phyloP scores from a whole-genome alignment of 1,140 invertebrate species.

The Zaprionus gabonicus region DNA sequence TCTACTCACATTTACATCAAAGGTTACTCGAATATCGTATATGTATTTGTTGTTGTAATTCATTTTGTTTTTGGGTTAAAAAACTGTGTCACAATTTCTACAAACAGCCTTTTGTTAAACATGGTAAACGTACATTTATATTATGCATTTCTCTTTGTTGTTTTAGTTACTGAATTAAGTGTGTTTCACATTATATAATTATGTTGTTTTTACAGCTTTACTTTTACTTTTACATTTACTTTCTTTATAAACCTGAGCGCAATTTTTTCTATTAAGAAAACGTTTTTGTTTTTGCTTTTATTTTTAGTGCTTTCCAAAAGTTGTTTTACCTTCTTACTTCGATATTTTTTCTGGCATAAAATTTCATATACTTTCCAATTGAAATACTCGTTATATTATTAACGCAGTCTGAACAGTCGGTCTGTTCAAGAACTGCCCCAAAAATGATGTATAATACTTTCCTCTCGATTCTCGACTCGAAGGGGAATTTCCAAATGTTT shows the following conservation, averaged over 20 bases:
- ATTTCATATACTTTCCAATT: not conserved
- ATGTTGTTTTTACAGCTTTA: constrained; percentile 38
- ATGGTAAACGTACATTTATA: constrained; percentile 73
- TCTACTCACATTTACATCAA: constrained; percentile 50
- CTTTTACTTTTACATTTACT: constrained; percentile 34
- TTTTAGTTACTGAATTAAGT: constrained; percentile 35
- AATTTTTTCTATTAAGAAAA: constrained; percentile 61
- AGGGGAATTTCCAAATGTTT: constrained; percentile 23
- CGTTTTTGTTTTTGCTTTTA: constrained; percentile 9
- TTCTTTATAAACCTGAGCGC: constrained; percentile 76
- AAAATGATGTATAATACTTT: constrained; percentile 25
- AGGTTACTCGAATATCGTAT: constrained; percentile 20
- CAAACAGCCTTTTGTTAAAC: constrained; percentile 84
- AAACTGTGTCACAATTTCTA: constrained; percentile 84
- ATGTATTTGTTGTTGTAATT: constrained; percentile 13
- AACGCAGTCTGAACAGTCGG: constrained; percentile 16
- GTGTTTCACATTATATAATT: constrained; percentile 37
- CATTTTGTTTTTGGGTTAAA: constrained; percentile 52
- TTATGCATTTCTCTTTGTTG: constrained; percentile 15
- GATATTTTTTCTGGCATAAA: constrained; percentile 30
- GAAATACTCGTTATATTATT: constrained; percentile 4
- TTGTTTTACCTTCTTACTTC: constrained; percentile 21
- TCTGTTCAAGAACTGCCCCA: constrained; percentile 17
- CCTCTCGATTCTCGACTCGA: not conserved
- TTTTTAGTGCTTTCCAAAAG: constrained; percentile 36